Evolutionary conservation across 2,797 vertebrate genomes (phyloP), one percentile per base, ranked within the genome.

Genomic region (Liasis olivaceus): DNA sequence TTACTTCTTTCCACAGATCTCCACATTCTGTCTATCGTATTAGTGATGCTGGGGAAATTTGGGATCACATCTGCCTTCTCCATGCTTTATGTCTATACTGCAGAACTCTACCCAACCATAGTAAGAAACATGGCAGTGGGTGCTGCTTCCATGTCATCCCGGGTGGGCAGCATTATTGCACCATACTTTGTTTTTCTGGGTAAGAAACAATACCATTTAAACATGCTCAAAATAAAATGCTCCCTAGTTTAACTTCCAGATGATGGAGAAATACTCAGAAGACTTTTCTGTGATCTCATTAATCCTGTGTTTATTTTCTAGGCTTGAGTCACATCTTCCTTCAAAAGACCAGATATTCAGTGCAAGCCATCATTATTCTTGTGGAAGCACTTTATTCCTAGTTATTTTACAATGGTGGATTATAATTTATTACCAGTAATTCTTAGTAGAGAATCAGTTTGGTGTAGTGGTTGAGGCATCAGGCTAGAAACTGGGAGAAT

Each of bases 151-250:
- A 99, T 98, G 0, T 98, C 99, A 3, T 99, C 99, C 58, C 97
- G 99, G 72, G 97, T 99, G 77, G 99, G 99, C 96, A 99, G 99
- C 93, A 99, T 99, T 97, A 97, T 98, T 0, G 98, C 99, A 24
- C 99, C 99, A 47, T 99, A 99, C 92, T 98, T 99, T 66, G 98
- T 99, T 92, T 99, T 98, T 96, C 97, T 99, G 64, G 98, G 99
- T 98, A 95, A 98, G 98, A 91, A 4, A 14, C 0, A 0, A 42
- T 22, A 22, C 0, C 1, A 0, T 88, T 63, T n/a, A 54, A 89
- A 90, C 12, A 22, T 72, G 22, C 51, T 89, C 13, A 54, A 81
- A 84, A 89, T 24, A 89, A 92, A 64, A 62, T 36, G 54, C 13
- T 26, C 28, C 47, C 3, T 64, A 24, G 6, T 88, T 47, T 47